These are phyloP conservation scores for Periphyllus acericola DNA, from an alignment of 2,888 invertebrate species.

Conservation along the genomic window DNA sequence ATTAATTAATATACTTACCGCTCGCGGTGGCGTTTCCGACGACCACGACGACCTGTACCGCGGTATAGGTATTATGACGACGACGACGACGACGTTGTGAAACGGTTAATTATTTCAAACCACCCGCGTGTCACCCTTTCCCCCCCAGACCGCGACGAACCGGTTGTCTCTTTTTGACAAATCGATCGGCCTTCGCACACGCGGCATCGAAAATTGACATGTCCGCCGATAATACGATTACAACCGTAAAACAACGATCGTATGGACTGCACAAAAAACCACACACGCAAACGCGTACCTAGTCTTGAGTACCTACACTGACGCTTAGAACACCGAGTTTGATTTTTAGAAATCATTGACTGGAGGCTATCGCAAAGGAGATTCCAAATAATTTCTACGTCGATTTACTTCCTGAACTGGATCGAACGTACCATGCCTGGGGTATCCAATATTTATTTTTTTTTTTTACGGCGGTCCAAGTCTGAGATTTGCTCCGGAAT, in stretches of 20 bases:
- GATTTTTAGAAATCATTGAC: no score
- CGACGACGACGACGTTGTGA: slow-evolving; percentile 29
- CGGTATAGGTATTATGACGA: not conserved
- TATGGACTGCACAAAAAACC: not conserved
- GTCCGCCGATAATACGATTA: not conserved
- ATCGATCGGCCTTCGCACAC: slow-evolving; percentile 48
- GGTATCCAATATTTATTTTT: no score
- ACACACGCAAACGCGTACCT: no score
- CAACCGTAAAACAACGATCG: no score
- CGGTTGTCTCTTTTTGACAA: slow-evolving; percentile 56
- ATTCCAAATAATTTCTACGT: no score
- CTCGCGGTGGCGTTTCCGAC: slow-evolving; percentile 35
- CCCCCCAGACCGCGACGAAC: not conserved
- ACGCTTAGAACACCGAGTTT: no score
- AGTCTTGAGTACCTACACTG: no score
- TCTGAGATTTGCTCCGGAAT: no score
- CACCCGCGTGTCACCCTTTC: not conserved
- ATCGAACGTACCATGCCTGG: no score
- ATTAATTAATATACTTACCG: slow-evolving; percentile 36
- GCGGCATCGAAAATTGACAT: slow-evolving; percentile 41
- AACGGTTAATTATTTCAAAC: slow-evolving; percentile 45
- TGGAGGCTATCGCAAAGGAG: no score
- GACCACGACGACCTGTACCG: not conserved
- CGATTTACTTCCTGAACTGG: no score
- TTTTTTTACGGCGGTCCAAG: no score